Percentiles rank a stretch among this genome's conserved stretches.
These are phyloP conservation scores for Anabacerthia variegaticeps DNA, from an alignment of 2,797 vertebrate genomes.

Conservation along the genomic window DNA sequence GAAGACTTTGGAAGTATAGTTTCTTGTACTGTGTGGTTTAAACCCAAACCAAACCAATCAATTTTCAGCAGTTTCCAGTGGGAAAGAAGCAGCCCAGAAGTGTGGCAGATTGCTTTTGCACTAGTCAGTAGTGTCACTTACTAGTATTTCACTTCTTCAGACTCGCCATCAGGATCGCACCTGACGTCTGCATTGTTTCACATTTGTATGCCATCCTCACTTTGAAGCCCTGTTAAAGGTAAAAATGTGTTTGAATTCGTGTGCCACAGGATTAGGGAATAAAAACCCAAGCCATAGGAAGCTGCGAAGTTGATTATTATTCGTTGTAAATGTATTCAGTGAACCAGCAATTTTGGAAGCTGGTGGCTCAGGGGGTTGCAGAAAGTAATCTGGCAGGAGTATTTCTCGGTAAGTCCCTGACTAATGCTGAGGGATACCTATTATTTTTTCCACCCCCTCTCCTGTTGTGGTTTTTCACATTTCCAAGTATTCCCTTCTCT, in stretches of 20 bases:
- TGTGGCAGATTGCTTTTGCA: not conserved
- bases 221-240: not conserved
- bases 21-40: not conserved
- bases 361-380: not conserved
- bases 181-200: fast-evolving
- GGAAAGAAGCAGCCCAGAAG: not conserved
- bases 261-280: not conserved
- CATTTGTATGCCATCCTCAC: not conserved
- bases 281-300: not conserved
- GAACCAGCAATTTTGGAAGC: not conserved
- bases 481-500: not conserved
- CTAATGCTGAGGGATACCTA: not conserved
- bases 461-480: not conserved
- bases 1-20: not conserved
- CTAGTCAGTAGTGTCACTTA: not conserved
- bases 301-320: conserved; percentile 4
- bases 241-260: not conserved
- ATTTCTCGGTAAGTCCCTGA: not conserved
- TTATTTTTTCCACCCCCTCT: not conserved
- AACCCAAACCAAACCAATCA: not conserved
- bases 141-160: not conserved
- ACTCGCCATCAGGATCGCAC: not conserved
- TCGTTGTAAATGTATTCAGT: not conserved
- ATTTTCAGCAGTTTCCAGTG: not conserved
- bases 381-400: not conserved